phyloP scores from a whole-genome alignment of 2,888 invertebrate species.

The Plebejus anna region DNA sequence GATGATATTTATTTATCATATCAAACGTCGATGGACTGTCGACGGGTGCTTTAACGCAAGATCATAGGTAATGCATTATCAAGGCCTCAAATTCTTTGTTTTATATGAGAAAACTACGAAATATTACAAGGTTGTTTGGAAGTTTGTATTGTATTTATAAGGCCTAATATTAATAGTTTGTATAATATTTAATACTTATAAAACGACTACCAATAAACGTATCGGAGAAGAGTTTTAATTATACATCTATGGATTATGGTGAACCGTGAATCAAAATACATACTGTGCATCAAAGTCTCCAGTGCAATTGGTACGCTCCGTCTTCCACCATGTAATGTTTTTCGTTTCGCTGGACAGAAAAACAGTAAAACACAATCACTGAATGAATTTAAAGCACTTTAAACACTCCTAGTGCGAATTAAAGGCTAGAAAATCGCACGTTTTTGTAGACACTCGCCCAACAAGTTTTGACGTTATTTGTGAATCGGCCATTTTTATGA shows the following conservation, averaged over 20 bases:
- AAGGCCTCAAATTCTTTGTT: conserved; percentile 33
- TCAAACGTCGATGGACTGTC: conserved; percentile 26
- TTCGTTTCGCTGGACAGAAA: conserved; percentile 40
- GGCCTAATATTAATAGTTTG: neutral
- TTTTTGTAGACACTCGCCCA: conserved; percentile 60
- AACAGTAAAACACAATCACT: conserved; percentile 46
- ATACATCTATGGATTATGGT: conserved; percentile 35
- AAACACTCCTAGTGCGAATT: conserved; percentile 45
- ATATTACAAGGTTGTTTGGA: conserved; percentile 21
- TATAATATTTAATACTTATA: neutral
- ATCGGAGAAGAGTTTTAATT: conserved; percentile 7
- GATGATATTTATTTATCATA: conserved; percentile 36
- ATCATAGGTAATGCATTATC: conserved; percentile 30
- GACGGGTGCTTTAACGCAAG: conserved; percentile 20
- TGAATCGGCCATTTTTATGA: conserved; percentile 70
- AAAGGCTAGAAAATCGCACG: conserved; percentile 52
- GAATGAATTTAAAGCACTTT: conserved; percentile 52
- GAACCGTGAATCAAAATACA: conserved; percentile 46
- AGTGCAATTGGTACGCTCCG: conserved; percentile 47
- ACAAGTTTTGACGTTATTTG: conserved; percentile 69
- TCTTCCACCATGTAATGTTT: conserved; percentile 48
- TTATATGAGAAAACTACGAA: conserved; percentile 5
- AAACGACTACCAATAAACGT: neutral
- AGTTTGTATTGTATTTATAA: neutral
- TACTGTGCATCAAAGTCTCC: conserved; percentile 67